Percentiles rank a stretch among this genome's conserved stretches.
phyloP scores from a whole-genome alignment of 2,888 invertebrate genomes.

The Drosophila meridionalis region DNA sequence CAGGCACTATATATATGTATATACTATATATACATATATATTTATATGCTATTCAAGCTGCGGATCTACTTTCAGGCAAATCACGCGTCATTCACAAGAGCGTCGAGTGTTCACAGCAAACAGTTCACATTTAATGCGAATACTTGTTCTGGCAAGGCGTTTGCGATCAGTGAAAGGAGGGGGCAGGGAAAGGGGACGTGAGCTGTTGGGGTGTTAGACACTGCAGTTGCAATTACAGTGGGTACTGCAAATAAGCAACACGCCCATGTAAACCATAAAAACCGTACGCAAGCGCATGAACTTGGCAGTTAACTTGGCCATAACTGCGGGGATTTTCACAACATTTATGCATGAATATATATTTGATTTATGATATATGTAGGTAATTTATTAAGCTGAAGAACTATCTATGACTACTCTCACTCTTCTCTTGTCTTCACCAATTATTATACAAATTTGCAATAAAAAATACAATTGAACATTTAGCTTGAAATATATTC shows the following conservation, averaged over 20 bases:
- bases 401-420: neutral
- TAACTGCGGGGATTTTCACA: slow-evolving; percentile 16
- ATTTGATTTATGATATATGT: neutral
- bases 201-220: neutral
- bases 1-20: neutral
- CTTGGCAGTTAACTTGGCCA: slow-evolving; percentile 56
- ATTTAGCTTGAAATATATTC: neutral
- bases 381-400: neutral
- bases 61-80: slow-evolving; percentile 31
- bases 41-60: slow-evolving; percentile 8
- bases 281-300: slow-evolving; percentile 63
- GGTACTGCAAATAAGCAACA: slow-evolving; percentile 8
- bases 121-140: slow-evolving; percentile 30
- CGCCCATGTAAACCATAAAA: slow-evolving; percentile 15
- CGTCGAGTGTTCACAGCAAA: slow-evolving; percentile 38
- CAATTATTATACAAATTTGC: neutral
- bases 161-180: no score
- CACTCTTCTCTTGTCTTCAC: neutral
- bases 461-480: neutral
- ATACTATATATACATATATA: neutral
- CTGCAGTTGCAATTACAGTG: slow-evolving; percentile 20
- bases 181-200: neutral
- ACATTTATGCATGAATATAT: neutral
- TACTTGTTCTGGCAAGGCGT: slow-evolving; percentile 4
- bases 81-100: slow-evolving; percentile 48